Conservation (phyloP, 2,113 vertebrate species). For the Electrona antarctica region DNA sequence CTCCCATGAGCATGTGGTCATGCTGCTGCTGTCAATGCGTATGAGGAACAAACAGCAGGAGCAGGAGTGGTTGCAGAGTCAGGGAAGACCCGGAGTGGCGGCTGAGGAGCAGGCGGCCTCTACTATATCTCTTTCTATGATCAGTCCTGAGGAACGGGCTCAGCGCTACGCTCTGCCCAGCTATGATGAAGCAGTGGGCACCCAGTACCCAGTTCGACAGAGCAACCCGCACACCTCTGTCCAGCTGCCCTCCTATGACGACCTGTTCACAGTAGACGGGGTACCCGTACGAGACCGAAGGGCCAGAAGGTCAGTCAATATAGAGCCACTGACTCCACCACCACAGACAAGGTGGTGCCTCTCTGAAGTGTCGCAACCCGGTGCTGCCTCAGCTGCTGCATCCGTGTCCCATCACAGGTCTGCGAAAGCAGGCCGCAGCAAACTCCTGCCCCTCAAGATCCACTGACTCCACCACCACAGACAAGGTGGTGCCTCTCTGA, state of each 20-base stretch:
- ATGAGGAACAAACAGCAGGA: too few relatives aligned
- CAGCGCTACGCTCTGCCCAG: conserved; percentile 83
- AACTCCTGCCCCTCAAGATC: conserved; percentile 87
- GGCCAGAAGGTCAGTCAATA: conserved; percentile 17
- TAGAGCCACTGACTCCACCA: conserved; percentile 89
- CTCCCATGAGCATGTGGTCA: too few relatives aligned
- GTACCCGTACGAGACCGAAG: conserved; percentile 59
- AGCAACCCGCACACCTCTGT: conserved; percentile 78
- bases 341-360: conserved; percentile 80
- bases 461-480: conserved; percentile 92
- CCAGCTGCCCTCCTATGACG: conserved; percentile 94
- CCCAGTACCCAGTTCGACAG: conserved; percentile 72
- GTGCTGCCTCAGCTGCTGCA: fast-evolving
- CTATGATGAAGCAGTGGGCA: conserved; percentile 91
- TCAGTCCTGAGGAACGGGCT: conserved; percentile 66
- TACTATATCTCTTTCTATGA: conserved; percentile 10
- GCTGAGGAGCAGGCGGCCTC: too few relatives aligned
- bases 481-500: conserved; percentile 74
- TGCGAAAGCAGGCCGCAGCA: conserved; percentile 79
- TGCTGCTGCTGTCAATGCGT: too few relatives aligned
- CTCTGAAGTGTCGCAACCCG: conserved; percentile 60
- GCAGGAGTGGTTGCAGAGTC: too few relatives aligned
- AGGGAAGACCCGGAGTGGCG: too few relatives aligned
- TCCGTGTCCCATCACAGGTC: conserved; percentile 58
- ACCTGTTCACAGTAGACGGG: conserved; percentile 78